A percentile compares a stretch with the other conserved stretches of the same genome.
These are phyloP conservation scores for Drosophila nikananu DNA, from an alignment of 1,140 invertebrate genomes.

Conservation along the genomic window DNA sequence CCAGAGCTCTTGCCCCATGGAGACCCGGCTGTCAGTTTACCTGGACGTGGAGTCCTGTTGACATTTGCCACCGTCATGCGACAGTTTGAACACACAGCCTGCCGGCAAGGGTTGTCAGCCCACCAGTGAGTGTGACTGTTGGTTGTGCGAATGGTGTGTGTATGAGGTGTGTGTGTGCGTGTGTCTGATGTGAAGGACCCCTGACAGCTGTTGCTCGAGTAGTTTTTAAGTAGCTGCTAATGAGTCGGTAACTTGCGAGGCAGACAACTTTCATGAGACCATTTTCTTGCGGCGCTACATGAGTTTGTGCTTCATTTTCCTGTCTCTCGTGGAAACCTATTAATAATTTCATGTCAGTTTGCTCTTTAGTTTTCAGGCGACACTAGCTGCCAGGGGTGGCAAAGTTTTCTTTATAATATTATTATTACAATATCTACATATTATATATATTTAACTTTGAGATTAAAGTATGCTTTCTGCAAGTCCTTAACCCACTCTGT, in stretches of 20 bases:
- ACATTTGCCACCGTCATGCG: conserved; percentile 75
- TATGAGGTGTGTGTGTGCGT: conserved; percentile 2
- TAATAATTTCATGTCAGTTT: conserved; percentile 8
- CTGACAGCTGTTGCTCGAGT: conserved; percentile 78
- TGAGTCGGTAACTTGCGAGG: conserved; percentile 61
- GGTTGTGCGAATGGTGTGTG: conserved; percentile 6
- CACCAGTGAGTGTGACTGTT: conserved; percentile 5
- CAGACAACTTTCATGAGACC: conserved; percentile 39
- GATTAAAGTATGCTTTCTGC: neutral
- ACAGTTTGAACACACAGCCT: conserved; percentile 57
- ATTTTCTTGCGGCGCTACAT: conserved; percentile 20
- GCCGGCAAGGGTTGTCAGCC: conserved; percentile 19
- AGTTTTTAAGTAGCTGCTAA: conserved; percentile 81
- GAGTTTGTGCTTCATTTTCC: conserved; percentile 3
- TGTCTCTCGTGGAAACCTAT: conserved; percentile 10
- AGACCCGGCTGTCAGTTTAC: conserved; percentile 67
- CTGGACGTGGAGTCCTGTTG: conserved; percentile 71
- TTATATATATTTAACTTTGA: neutral
- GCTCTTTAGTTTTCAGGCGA: neutral
- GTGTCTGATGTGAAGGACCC: conserved; percentile 32
- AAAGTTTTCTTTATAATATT: neutral
- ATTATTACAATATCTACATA: neutral
- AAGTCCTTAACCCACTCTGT: neutral
- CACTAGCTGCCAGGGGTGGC: neutral
- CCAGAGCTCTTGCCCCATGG: conserved; percentile 16